phyloP scores from a whole-genome alignment of 2,888 invertebrate species.

The Pristionchus entomophagus region DNA sequence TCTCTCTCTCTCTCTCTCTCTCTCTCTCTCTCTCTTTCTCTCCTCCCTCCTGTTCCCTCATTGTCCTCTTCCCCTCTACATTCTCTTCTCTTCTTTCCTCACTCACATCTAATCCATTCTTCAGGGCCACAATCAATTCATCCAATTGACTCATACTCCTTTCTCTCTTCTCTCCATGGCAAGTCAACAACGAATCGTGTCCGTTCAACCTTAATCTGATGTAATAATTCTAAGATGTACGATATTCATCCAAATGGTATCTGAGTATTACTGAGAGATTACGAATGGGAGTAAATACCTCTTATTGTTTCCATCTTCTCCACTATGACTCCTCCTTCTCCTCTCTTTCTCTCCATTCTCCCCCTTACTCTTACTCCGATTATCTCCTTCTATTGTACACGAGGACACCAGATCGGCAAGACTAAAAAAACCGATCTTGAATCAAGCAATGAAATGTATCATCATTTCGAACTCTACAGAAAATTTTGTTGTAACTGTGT shows the following conservation, averaged over 20 bases:
- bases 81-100: not conserved
- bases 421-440: conserved; percentile 53
- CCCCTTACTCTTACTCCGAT: conserved; percentile 1
- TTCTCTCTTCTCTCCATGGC: conserved; percentile 17
- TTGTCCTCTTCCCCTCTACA: not conserved
- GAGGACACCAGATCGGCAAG: conserved; percentile 64
- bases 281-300: not conserved
- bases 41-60: conserved; percentile 7
- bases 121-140: conserved; percentile 29
- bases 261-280: too few species aligned
- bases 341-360: conserved; percentile 19
- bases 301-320: not conserved
- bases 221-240: not conserved
- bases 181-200: not conserved
- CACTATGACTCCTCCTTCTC: conserved; percentile 18
- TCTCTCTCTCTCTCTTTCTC: not conserved
- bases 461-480: too few species aligned
- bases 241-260: not conserved
- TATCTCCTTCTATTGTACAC: conserved; percentile 50
- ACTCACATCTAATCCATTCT: conserved; percentile 43
- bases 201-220: conserved; percentile 40
- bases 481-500: too few species aligned
- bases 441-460: too few species aligned
- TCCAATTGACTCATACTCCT: conserved; percentile 15
- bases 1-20: not conserved